phyloP scores from a whole-genome alignment of 2,113 vertebrate species.

The Chelonoidis abingdonii region DNA sequence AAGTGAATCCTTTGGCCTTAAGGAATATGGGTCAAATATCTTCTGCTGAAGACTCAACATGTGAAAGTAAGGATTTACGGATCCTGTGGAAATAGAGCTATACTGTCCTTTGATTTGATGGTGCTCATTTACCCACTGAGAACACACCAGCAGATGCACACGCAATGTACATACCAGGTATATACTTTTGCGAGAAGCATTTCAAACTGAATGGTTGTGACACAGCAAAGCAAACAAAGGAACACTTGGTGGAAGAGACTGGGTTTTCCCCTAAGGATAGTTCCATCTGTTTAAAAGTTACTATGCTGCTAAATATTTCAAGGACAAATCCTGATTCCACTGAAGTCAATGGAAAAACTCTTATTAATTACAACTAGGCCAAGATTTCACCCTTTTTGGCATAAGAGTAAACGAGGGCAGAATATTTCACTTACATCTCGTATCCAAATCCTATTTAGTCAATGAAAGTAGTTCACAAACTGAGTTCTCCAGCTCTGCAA shows the following conservation, averaged over 20 bases:
- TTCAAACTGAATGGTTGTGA: not conserved
- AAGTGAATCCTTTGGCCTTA: not conserved
- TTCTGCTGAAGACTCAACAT: not conserved
- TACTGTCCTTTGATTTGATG: not conserved
- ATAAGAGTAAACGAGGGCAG: not conserved
- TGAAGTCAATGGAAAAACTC: not conserved
- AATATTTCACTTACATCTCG: not conserved
- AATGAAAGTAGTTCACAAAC: not conserved
- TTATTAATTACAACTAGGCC: not conserved
- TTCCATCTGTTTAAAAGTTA: slow-evolving; percentile 2
- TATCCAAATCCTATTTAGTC: not conserved
- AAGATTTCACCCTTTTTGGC: not conserved
- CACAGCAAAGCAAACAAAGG: not conserved
- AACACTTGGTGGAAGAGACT: not conserved
- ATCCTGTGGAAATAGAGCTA: not conserved
- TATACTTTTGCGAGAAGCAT: not conserved
- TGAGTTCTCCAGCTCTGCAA: not conserved
- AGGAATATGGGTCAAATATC: not conserved
- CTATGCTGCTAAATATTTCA: not conserved
- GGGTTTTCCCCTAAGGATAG: not conserved
- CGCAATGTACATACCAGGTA: not conserved
- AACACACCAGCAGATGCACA: not conserved
- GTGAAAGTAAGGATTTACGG: not conserved
- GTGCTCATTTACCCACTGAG: not conserved
- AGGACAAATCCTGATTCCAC: not conserved